Percentiles rank a stretch among this genome's conserved stretches.
Evolutionary conservation across 1,140 invertebrate genomes (phyloP).

Genomic region (Pseudomyrmex concolor): DNA sequence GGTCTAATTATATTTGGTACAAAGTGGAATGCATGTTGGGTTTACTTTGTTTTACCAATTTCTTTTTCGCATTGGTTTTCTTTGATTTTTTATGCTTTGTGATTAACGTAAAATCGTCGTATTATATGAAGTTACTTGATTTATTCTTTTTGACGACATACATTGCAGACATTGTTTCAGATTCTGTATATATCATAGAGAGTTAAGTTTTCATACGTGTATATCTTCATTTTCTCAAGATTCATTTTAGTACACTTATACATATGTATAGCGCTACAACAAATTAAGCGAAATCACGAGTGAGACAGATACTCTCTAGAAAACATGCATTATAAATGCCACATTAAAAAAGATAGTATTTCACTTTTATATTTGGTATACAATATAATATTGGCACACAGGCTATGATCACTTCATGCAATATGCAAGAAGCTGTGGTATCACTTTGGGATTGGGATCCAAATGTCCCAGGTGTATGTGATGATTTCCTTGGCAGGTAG

Average conservation of each 20-base stretch:
- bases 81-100: slow-evolving; percentile 27
- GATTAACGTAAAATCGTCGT: slow-evolving; percentile 27
- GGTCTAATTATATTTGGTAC: slow-evolving; percentile 8
- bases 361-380: slow-evolving; percentile 30
- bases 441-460: slow-evolving; percentile 95
- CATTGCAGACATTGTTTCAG: slow-evolving; percentile 17
- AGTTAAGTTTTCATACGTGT: too few relatives aligned
- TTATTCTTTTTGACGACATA: slow-evolving; percentile 3
- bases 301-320: too few relatives aligned
- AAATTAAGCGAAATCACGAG: neutral
- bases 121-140: neutral
- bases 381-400: slow-evolving; percentile 81
- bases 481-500: slow-evolving; percentile 95
- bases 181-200: slow-evolving; percentile 9
- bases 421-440: slow-evolving; percentile 89
- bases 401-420: slow-evolving; percentile 90
- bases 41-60: slow-evolving; percentile 23
- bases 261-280: neutral
- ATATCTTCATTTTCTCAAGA: too few relatives aligned
- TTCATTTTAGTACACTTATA: too few relatives aligned
- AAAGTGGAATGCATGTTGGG: slow-evolving; percentile 43
- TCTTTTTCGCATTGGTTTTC: slow-evolving; percentile 2
- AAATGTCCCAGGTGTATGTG: slow-evolving; percentile 91
- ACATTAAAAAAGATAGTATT: too few relatives aligned
- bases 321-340: too few relatives aligned